Evolutionary conservation across 2,113 vertebrate genomes (phyloP), one percentile per base, ranked within the genome.

Genomic region (Aramus guarauna): DNA sequence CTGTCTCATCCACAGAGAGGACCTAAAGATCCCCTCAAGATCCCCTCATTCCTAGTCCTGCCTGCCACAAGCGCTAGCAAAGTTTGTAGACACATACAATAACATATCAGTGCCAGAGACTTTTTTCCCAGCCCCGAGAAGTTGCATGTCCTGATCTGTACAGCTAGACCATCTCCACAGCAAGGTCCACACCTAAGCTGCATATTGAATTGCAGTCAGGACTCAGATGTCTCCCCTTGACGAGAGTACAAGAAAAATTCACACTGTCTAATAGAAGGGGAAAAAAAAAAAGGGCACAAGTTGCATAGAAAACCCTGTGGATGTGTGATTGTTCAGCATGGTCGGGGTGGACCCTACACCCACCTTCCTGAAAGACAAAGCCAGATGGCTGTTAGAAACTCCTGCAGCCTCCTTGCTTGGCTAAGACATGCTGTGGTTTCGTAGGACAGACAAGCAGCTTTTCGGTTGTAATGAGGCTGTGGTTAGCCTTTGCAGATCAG

Each of bases 311-410:
- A 81, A 16, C 17, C 52, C 67, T 1, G n/a, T 3, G 37, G 43
- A 1, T 11, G 32, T 15, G 41, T 1, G 9, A 26, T 9, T 39
- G 26, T 6, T 20, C 50, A 34, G 18, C 52, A 30, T 0, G 3
- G 19, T 16, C 39, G 50, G 71, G 76, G 3, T 3, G 24, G 45
- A 29, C 19, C 23, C 52, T 21, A 8, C 62, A 27, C 3, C 20
- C 43, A 43, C 26, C 43, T 36, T 41, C 30, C 32, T 26, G 50
- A 50, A 81, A n/a, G 30, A 11, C 50, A 26, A 80, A 64, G 50
- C 30, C 76, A 39, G 41, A 14, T 6, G n/a, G 43, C 17, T 50
- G 36, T n/a, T 58, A 36, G 76, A 36, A 56, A 12, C 41, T 18
- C 59, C 50, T n/a, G 39, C 30, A 30, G 55, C 32, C 86, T 79